Evolutionary conservation across 2,113 vertebrate genomes (phyloP).

Genomic region (Zosterops borbonicus): DNA sequence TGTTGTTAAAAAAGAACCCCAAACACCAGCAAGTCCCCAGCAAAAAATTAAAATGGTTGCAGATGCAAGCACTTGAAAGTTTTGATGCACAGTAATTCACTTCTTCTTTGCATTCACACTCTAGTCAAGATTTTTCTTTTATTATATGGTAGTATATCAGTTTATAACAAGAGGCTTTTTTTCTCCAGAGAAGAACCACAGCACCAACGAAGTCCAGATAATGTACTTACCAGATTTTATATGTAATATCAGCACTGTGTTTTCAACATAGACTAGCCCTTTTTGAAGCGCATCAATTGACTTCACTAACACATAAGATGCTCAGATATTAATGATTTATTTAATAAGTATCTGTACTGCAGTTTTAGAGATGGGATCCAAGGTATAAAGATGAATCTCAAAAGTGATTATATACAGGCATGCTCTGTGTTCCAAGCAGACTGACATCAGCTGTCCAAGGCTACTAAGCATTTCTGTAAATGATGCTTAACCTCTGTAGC

Average conservation of each 20-base stretch:
- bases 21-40: rapidly evolving
- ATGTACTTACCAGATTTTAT: not conserved
- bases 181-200: not conserved
- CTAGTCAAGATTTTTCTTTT: not conserved
- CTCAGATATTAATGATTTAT: not conserved
- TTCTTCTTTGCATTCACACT: not conserved
- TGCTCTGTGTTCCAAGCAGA: not conserved
- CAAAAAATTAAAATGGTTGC: not conserved
- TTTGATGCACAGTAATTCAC: not conserved
- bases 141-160: not conserved
- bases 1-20: not conserved
- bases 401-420: not conserved
- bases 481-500: not conserved
- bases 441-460: not conserved
- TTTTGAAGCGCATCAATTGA: not conserved
- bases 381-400: not conserved
- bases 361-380: not conserved
- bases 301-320: not conserved
- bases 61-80: not conserved
- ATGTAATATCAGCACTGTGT: not conserved
- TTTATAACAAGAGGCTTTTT: not conserved
- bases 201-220: not conserved
- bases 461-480: not conserved
- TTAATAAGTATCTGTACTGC: not conserved
- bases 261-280: not conserved